Evolutionary conservation across 2,888 invertebrate genomes (phyloP), one percentile per base, ranked within the genome.

Genomic region (Eupithecia centaureata): DNA sequence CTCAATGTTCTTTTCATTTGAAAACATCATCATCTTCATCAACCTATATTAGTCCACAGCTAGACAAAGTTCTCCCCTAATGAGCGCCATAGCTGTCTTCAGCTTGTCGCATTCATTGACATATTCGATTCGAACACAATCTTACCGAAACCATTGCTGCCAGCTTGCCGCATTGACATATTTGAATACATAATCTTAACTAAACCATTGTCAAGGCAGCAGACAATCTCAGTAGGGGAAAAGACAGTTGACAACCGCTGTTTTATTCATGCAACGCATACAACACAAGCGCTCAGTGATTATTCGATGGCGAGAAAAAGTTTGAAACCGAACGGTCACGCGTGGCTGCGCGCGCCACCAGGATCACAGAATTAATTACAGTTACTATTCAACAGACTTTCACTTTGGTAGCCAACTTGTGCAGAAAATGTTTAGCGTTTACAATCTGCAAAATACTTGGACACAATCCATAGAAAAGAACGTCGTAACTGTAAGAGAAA

Each of bases 301-400:
- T 68, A 64, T 60, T 61, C n/a, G 61, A 63, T 63, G 52, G 27
- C 61, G 68, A 72, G 68, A 72, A 71, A 68, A 71, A 63, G 66
- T 66, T 68, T 59, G 56, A 64, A 69, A 69, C 64, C 64, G 63
- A 68, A 63, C 63, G 59, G 66, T 69, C 67, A 72, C 64, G 71
- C 68, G 59, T 64, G 64, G 67, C 56, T 58, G 66, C 58, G 32
- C 33, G 59, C 64, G 61, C 54, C 32, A 32, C 61, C 61, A n/a
- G 56, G 57, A 57, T 47, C 28, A 51, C 61, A 66, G 65, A 35
- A 64, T 27, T 57, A 35, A 28, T 22, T 12, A 38, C 56, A 61
- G 12, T 61, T n/a, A 7, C 32, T 51, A 51, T 58, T 5, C n/a
- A n/a, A 52, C 18, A 12, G 42, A 38, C 59, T 56, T 69, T 69